Percentiles rank a stretch among this genome's conserved stretches.
These are phyloP conservation scores for Globicephala melas DNA, from an alignment of 2,113 vertebrate genomes.

Conservation along the genomic window DNA sequence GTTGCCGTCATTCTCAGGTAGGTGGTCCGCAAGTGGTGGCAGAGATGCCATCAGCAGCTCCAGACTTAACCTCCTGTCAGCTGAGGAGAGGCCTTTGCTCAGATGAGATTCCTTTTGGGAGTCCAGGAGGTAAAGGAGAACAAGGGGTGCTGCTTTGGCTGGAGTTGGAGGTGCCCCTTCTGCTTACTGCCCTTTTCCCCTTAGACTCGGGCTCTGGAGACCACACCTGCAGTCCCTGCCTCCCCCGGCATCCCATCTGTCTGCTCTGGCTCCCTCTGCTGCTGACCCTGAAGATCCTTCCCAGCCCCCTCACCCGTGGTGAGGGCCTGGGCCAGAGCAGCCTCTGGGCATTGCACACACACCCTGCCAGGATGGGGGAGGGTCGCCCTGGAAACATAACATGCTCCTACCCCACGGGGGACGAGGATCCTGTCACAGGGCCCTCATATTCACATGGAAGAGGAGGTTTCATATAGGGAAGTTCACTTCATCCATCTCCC, in stretches of 20 bases:
- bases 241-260: accelerated
- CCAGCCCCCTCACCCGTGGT: too few relatives aligned
- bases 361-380: accelerated
- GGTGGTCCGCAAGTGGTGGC: neutral
- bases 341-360: neutral
- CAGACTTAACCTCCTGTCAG: neutral
- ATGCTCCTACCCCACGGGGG: neutral
- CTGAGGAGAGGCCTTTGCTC: neutral
- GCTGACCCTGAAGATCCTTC: neutral
- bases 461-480: neutral
- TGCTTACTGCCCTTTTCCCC: too few relatives aligned
- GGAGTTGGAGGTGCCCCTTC: too few relatives aligned
- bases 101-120: neutral
- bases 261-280: neutral
- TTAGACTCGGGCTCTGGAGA: accelerated
- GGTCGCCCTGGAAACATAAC: neutral
- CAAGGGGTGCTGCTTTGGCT: neutral
- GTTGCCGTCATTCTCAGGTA: neutral
- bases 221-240: neutral
- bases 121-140: neutral
- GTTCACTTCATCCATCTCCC: neutral
- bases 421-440: neutral
- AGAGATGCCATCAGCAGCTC: neutral
- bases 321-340: neutral
- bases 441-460: neutral